Evolutionary conservation across 1,140 invertebrate genomes (phyloP), one percentile per base, ranked within the genome.

Genomic region (Lucilia cuprina): DNA sequence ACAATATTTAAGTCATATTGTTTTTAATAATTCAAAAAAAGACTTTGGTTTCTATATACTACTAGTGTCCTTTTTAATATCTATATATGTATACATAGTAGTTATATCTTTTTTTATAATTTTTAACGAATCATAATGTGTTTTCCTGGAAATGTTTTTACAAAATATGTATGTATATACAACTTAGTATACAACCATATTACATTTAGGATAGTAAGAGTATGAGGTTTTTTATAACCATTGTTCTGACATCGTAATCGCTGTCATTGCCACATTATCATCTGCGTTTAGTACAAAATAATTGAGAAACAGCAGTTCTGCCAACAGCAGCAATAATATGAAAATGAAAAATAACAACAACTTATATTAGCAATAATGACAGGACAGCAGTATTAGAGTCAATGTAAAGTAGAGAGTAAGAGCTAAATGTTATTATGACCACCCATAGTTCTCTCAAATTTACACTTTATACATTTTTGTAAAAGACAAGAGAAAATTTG

Each of bases 171-270:
- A 17, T n/a, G 25, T 55, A n/a, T n/a, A n/a, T n/a, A n/a, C n/a
- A n/a, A n/a, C n/a, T n/a, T n/a, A n/a, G n/a, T n/a, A n/a, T n/a
- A 14, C 12, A 55, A 14, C 50, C 50, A 17, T 14, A 55, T 13
- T 55, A 55, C 4, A 17, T n/a, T 1, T 55, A 49, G 13, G 7
- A 14, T 55, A 17, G 12, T 41, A n/a, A 9, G 65, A 30, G 13
- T n/a, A 17, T 50, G 83, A 60, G 49, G 83, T 86, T 85, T 84
- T 86, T 84, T 86, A 85, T 82, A 80, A 55, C 47, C 86, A 88
- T 89, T 89, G 88, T 88, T 87, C 86, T 85, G 83, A 85, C 87
- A 86, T 89, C 89, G 89, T 90, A 87, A 90, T 90, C 86, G 89
- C 86, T 85, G 87, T 89, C 89, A 88, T 88, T 86, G 87, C 87